Evolutionary conservation across 2,113 vertebrate species (phyloP).

Genomic region (Catharus minimus): DNA sequence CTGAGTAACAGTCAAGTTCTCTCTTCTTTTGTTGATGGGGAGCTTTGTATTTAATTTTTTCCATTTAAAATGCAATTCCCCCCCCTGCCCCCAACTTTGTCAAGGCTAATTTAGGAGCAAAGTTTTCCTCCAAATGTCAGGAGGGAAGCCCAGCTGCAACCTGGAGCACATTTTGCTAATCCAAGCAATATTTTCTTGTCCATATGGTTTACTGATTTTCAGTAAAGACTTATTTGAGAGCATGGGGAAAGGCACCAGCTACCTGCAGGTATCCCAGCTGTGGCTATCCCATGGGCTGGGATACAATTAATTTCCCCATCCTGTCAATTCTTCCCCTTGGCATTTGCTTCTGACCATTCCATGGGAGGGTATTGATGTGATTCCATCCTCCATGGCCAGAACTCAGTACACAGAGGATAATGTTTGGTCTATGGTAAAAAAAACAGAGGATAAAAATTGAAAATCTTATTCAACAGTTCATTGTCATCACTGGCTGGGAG

Average conservation of each 20-base stretch:
- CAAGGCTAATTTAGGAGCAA: constrained; percentile 3
- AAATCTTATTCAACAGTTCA: not conserved
- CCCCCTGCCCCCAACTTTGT: not conserved
- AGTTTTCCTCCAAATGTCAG: not conserved
- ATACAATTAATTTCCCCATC: not conserved
- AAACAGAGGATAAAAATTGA: not conserved
- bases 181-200: not conserved
- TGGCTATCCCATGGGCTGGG: not conserved
- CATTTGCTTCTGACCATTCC: not conserved
- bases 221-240: not conserved
- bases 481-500: not conserved
- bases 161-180: not conserved
- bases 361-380: not conserved
- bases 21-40: constrained; percentile 9
- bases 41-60: constrained; percentile 19
- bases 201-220: not conserved
- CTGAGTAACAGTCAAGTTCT: constrained; percentile 20
- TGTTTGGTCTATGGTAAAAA: not conserved
- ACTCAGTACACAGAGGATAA: not conserved
- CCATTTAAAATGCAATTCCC: not conserved
- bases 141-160: not conserved
- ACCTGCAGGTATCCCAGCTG: not conserved
- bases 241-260: not conserved
- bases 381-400: not conserved
- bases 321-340: not conserved